Conservation (phyloP, 2,888 invertebrate genomes). For the Xanthia togata region DNA sequence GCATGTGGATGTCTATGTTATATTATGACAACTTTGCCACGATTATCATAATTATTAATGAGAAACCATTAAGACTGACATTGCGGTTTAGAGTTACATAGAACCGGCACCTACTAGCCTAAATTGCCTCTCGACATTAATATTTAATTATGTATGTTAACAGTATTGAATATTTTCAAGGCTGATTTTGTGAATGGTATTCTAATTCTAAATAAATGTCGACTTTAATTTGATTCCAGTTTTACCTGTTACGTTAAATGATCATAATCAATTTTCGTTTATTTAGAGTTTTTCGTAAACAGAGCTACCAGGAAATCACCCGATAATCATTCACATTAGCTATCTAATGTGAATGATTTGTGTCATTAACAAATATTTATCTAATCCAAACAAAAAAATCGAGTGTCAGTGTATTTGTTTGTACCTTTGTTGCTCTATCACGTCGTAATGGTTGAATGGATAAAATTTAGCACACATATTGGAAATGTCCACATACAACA, state of each 20-base stretch:
- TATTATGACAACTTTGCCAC: neutral
- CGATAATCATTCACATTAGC: neutral
- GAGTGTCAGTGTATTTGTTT: neutral
- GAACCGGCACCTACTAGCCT: neutral
- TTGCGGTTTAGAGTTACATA: neutral
- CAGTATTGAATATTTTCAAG: conserved; percentile 46
- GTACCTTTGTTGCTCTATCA: neutral
- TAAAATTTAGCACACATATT: neutral
- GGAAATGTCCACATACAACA: neutral
- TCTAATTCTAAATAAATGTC: conserved; percentile 34
- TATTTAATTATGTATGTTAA: conserved; percentile 19
- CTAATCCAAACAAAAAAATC: neutral
- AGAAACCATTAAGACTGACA: conserved; percentile 21
- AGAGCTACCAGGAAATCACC: conserved; percentile 8
- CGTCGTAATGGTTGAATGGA: neutral
- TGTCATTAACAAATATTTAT: neutral
- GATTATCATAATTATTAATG: conserved; percentile 43
- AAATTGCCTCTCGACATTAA: conserved; percentile 33
- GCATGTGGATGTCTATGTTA: no score
- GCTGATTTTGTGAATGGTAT: conserved; percentile 36
- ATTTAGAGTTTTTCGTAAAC: conserved; percentile 13
- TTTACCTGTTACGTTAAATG: conserved; percentile 29
- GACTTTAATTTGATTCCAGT: conserved; percentile 29
- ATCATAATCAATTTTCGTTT: conserved; percentile 1
- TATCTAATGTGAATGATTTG: no score